A percentile compares a stretch with the other conserved stretches of the same genome.
Conservation (phyloP, 2,888 invertebrate genomes). For the Caenorhabditis macrosperma region DNA sequence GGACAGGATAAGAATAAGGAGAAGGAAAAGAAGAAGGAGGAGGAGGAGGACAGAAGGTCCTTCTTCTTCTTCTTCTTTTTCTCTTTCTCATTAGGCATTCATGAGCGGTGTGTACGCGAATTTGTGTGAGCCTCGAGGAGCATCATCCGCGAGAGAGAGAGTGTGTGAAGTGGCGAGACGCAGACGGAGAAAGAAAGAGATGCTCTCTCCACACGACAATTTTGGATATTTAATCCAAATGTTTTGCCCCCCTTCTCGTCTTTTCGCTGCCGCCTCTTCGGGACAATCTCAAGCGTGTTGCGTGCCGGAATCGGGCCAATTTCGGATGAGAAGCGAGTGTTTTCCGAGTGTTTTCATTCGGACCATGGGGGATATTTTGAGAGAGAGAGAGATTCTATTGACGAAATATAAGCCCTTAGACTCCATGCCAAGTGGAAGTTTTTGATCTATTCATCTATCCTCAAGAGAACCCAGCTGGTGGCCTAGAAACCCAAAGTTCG, state of each 20-base stretch:
- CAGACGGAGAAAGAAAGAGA: constrained; percentile 11
- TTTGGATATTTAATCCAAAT: constrained; percentile 53
- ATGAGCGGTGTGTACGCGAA: constrained; percentile 42
- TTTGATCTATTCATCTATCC: too few relatives aligned
- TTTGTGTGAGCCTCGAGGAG: constrained; percentile 9
- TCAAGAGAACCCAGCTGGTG: too few relatives aligned
- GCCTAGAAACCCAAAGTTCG: too few relatives aligned
- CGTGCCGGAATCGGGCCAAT: constrained; percentile 30
- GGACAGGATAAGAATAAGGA: constrained; percentile 7
- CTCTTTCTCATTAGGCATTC: constrained; percentile 51
- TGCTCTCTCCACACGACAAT: constrained; percentile 22
- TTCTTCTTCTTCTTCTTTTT: constrained; percentile 21
- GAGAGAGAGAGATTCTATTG: too few relatives aligned
- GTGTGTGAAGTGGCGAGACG: constrained; percentile 1
- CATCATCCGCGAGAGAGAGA: constrained; percentile 4
- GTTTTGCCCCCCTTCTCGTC: constrained; percentile 39
- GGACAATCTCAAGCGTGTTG: background rate
- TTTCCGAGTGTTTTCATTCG: background rate
- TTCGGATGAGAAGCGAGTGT: constrained; percentile 3
- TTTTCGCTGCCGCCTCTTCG: background rate
- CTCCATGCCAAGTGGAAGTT: too few relatives aligned
- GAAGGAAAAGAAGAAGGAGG: constrained; percentile 10
- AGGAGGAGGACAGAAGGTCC: constrained; percentile 31
- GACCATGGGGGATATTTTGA: background rate
- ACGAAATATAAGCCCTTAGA: too few relatives aligned